Conservation (phyloP, 2,113 vertebrate genomes). For the Oncorhynchus masou region DNA sequence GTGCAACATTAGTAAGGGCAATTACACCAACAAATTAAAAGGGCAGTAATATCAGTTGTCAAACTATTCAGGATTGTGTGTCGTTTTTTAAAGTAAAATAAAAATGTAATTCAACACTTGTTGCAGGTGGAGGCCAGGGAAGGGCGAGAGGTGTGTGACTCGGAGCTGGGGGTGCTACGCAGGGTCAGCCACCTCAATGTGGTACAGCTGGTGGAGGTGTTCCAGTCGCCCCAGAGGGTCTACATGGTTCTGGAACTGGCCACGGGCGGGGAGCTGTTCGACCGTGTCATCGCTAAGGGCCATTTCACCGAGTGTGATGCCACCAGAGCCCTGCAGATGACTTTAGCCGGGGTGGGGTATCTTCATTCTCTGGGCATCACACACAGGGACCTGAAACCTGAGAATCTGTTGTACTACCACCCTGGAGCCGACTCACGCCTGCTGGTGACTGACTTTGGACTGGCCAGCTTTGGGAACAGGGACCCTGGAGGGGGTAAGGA, state of each 20-base stretch:
- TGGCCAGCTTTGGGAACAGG: constrained; percentile 51
- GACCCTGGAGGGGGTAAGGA: background rate
- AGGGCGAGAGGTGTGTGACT: constrained; percentile 55
- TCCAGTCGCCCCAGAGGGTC: constrained; percentile 57
- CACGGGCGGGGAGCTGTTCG: constrained; percentile 66
- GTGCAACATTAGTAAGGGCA: no score
- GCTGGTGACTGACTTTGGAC: constrained; percentile 66
- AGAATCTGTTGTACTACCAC: constrained; percentile 69
- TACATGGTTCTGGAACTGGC: constrained; percentile 68
- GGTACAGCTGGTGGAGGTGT: constrained; percentile 66
- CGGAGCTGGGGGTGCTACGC: constrained; percentile 61
- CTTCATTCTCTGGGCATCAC: constrained; percentile 62
- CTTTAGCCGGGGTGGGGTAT: constrained; percentile 57
- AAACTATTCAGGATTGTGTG: no score
- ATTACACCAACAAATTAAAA: no score
- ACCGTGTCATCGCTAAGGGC: constrained; percentile 61
- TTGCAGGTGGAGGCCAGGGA: constrained; percentile 42
- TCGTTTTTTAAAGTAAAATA: no score
- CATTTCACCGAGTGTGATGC: constrained; percentile 67
- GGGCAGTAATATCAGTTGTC: no score
- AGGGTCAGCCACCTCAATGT: constrained; percentile 62
- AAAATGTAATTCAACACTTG: no score
- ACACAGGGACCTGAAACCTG: constrained; percentile 68
- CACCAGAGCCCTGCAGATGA: constrained; percentile 61
- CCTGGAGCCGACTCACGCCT: constrained; percentile 62